phyloP scores from a whole-genome alignment of 2,113 vertebrate genomes.

The Odocoileus hemionus region DNA sequence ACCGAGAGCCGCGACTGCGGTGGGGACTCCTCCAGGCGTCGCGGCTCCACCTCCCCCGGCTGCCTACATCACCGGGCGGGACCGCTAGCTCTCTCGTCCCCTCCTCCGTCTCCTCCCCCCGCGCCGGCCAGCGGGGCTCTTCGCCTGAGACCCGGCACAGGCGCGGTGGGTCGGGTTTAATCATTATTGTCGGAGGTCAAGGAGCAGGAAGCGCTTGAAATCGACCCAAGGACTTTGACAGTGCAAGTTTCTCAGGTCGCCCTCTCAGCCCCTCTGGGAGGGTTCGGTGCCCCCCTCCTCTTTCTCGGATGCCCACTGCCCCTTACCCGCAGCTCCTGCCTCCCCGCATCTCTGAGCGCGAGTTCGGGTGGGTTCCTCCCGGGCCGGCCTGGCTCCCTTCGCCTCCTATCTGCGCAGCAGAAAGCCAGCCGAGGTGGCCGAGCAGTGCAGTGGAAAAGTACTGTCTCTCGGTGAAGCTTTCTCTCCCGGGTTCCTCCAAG shows the following conservation, averaged over 20 bases:
- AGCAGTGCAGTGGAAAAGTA: slow-evolving; percentile 68
- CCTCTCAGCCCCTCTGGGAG: not conserved
- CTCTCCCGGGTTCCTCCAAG: slow-evolving; percentile 62
- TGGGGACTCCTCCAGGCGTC: slow-evolving; percentile 67
- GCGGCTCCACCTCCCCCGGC: slow-evolving; percentile 68
- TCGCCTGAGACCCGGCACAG: slow-evolving; percentile 32
- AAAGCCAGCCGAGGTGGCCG: slow-evolving; percentile 41
- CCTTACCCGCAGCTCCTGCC: not conserved
- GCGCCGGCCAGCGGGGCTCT: not conserved
- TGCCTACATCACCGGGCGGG: slow-evolving; percentile 70
- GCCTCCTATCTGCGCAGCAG: slow-evolving; percentile 31
- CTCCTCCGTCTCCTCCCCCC: slow-evolving; percentile 41
- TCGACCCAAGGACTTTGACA: not conserved
- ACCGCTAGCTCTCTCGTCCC: slow-evolving; percentile 55
- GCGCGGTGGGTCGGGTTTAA: slow-evolving; percentile 40
- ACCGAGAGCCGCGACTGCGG: slow-evolving; percentile 47
- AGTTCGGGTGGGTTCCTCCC: slow-evolving; percentile 30
- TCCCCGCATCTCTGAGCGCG: not conserved
- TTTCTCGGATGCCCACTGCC: not conserved
- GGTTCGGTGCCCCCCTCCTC: not conserved
- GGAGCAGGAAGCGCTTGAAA: not conserved
- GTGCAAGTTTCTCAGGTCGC: not conserved
- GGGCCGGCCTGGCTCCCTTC: not conserved
- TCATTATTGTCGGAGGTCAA: not conserved
- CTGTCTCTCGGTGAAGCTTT: slow-evolving; percentile 53